Base-by-base conservation (phyloP, 1,140 invertebrate genomes). In the Diprion similis region DNA sequence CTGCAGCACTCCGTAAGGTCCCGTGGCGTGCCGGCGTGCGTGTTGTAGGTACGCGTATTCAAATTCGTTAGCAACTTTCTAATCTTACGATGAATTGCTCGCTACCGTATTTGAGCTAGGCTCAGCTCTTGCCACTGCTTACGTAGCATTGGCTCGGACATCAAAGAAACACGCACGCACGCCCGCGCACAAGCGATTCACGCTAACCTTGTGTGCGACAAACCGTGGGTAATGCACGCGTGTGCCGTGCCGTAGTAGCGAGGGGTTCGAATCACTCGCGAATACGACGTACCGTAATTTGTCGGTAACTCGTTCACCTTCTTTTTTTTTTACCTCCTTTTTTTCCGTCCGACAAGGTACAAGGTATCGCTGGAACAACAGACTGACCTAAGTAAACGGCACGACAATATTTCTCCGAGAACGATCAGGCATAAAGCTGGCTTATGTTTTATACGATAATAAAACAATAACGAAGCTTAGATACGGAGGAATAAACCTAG, bases 11-110 rank as follows among this genome's bases (percentile, higher is more conserved):
- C n/a, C n/a, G n/a, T n/a, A n/a, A n/a, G n/a, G n/a, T n/a, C n/a
- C n/a, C n/a, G n/a, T n/a, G n/a, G n/a, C n/a, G n/a, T n/a, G n/a
- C 24, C 24, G 6, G 24, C 24, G 24, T 37, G 24, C 6, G 24
- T 37, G 24, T 37, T 37, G 24, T 37, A 37, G 24, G 24, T 37
- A 37, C 24, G 24, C 11, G 51, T 59, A 59, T 59, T 59, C 51
- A 59, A 59, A 59, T 59, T 59, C 51, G 51, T 59, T 59, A 59
- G 11, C 51, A 17, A 59, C 51, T 59, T 59, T 59, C 51, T 59
- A 59, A 59, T 59, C 51, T 59, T 59, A 59, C 51, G 51, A 59
- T 59, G 51, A 17, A 59, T 59, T 59, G 51, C 51, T 59, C 51
- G 51, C 51, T 59, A 59, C 51, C 51, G 51, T 59, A 59, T 59